Evolutionary conservation across 2,888 invertebrate species (phyloP), one percentile per base, ranked within the genome.

Genomic region (Creontiades dilutus): DNA sequence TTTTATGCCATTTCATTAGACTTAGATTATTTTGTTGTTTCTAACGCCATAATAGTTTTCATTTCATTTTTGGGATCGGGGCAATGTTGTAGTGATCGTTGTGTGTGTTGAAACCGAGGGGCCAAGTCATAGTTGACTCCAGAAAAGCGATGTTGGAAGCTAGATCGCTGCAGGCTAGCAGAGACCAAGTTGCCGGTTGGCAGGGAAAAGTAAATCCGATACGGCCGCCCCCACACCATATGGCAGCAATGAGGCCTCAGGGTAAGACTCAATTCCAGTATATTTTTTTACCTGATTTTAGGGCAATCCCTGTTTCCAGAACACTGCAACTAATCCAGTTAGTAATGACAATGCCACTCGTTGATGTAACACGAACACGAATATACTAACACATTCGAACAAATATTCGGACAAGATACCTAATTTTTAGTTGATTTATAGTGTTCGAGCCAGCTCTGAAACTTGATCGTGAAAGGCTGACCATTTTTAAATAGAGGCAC

Each of bases 181-280:
- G 92, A 86, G 91, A 92, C 84, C 91, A 91, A 84, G 47, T 89
- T 57, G 91, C 92, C 84, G 92, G 92, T 90, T 92, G 92, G 92
- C 92, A 92, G 91, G 92, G 92, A 28, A 92, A 92, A 91, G 90
- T 90, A 78, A 92, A 92, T 91, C 92, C 92, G 23, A 91, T 92
- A 76, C 92, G 92, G 52, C 91, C 91, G 46, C 92, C 92, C 23
- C 91, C 91, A 37, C 92, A 92, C 82, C 94, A 94, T 93, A 94
- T 94, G 94, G 94, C 94, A 85, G 94, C 94, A 92, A 94, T 94
- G 93, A 93, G 94, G 89, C 92, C 92, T 93, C 94, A 94, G 93
- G 94, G 94, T 94, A 93, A 92, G 93, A 82, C n/a, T 12, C 82
- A 16, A n/a, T 78, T 47, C 13, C 16, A 46, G 16, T 78, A 46